Conservation (phyloP, 2,888 invertebrate genomes). For the Seira sanloemensis region DNA sequence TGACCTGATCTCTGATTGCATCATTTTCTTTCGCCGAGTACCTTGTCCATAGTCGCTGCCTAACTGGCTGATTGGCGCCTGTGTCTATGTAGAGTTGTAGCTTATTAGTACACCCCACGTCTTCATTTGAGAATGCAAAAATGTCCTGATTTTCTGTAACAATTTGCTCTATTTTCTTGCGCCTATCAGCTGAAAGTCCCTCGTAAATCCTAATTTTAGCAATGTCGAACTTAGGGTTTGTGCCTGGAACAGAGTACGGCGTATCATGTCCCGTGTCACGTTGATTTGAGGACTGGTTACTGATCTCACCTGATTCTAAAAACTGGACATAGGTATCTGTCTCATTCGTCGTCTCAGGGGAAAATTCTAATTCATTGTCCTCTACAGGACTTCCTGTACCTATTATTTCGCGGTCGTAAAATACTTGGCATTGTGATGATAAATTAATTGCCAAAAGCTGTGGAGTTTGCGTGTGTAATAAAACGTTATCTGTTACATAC, state of each 20-base stretch:
- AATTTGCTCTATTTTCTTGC: background rate
- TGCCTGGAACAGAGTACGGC: background rate
- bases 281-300: too few species aligned
- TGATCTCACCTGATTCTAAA: too few species aligned
- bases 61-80: constrained; percentile 13
- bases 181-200: background rate
- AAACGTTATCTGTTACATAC: too few species aligned
- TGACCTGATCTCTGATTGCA: constrained; percentile 57
- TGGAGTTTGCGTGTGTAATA: too few species aligned
- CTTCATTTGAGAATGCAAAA: constrained; percentile 39
- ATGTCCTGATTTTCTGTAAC: constrained; percentile 20
- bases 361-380: too few species aligned
- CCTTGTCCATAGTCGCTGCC: constrained; percentile 42
- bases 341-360: too few species aligned
- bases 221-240: background rate
- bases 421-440: too few species aligned
- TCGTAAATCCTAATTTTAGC: constrained; percentile 12
- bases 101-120: background rate
- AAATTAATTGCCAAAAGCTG: too few species aligned
- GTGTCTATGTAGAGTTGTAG: constrained; percentile 32
- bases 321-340: too few species aligned
- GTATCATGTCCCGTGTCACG: background rate
- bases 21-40: constrained; percentile 27
- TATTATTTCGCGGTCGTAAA: too few species aligned
- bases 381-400: too few species aligned